Conservation (phyloP, 2,797 vertebrate species). For the Toxotes lorentzi region DNA sequence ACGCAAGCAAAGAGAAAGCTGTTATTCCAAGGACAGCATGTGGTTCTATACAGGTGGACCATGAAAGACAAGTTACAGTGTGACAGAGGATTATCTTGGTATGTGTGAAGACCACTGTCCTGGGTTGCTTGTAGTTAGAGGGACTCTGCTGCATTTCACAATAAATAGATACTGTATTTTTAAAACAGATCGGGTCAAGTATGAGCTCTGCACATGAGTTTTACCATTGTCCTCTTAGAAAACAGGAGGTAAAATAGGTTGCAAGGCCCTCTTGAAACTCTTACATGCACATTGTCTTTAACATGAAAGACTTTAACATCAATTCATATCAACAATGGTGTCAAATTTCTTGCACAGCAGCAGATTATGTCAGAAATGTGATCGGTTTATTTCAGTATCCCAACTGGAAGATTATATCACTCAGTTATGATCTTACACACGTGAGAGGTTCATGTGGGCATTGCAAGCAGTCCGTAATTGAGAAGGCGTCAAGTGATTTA, state of each 20-base stretch:
- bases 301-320: not conserved
- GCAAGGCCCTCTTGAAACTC: not conserved
- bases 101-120: not conserved
- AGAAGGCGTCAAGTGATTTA: constrained; percentile 21
- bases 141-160: not conserved
- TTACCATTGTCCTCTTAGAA: constrained; percentile 1
- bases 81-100: constrained; percentile 14
- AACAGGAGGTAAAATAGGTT: constrained; percentile 1
- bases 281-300: not conserved
- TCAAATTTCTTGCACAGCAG: not conserved
- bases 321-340: not conserved
- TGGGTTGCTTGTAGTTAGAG: not conserved
- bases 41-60: not conserved
- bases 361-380: not conserved
- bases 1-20: not conserved
- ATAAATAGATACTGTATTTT: not conserved
- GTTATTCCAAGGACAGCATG: not conserved
- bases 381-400: constrained; percentile 5
- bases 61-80: constrained; percentile 1
- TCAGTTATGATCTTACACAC: constrained; percentile 10
- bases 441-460: not conserved
- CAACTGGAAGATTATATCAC: constrained; percentile 6
- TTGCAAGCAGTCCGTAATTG: constrained; percentile 3
- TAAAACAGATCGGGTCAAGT: not conserved
- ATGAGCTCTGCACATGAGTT: not conserved